These are phyloP conservation scores for Corythoichthys haematopterus DNA, from an alignment of 2,113 vertebrate genomes.

Conservation along the genomic window DNA sequence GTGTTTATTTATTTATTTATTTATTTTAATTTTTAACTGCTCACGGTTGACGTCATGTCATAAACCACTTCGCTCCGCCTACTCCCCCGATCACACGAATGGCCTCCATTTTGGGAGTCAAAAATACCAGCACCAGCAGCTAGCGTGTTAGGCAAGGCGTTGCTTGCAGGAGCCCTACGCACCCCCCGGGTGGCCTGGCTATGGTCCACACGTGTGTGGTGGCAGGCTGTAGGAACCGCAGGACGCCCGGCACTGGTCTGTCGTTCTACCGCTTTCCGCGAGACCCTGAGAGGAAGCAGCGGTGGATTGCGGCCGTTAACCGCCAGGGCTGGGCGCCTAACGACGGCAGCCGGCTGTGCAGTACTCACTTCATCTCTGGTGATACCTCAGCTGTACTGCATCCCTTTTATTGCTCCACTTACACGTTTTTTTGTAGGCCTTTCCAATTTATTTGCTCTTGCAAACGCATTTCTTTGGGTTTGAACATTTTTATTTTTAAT, in stretches of 20 bases:
- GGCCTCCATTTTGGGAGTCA: constrained; percentile 77
- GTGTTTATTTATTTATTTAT: too few relatives aligned
- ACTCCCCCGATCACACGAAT: not conserved
- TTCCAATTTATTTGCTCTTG: not conserved
- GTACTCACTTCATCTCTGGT: constrained; percentile 74
- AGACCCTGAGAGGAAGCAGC: constrained; percentile 71
- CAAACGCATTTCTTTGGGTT: too few relatives aligned
- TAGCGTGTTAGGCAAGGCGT: not conserved
- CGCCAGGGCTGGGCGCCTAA: constrained; percentile 72
- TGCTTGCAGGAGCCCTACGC: constrained; percentile 26
- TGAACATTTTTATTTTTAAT: too few relatives aligned
- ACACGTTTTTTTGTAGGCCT: not conserved
- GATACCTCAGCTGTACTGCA: not conserved
- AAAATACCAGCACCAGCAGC: constrained; percentile 20
- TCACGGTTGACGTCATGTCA: not conserved
- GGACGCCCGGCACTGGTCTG: constrained; percentile 64
- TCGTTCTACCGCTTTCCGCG: constrained; percentile 75
- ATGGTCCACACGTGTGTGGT: constrained; percentile 77
- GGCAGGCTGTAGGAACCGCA: constrained; percentile 70
- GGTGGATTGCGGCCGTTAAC: constrained; percentile 73
- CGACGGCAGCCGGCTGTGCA: constrained; percentile 72
- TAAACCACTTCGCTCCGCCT: not conserved
- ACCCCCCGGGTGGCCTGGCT: constrained; percentile 37
- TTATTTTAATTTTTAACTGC: not conserved
- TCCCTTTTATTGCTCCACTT: not conserved